A percentile compares a stretch with the other conserved stretches of the same genome.
phyloP scores from a whole-genome alignment of 2,888 invertebrate species.

The Erynnis tages region DNA sequence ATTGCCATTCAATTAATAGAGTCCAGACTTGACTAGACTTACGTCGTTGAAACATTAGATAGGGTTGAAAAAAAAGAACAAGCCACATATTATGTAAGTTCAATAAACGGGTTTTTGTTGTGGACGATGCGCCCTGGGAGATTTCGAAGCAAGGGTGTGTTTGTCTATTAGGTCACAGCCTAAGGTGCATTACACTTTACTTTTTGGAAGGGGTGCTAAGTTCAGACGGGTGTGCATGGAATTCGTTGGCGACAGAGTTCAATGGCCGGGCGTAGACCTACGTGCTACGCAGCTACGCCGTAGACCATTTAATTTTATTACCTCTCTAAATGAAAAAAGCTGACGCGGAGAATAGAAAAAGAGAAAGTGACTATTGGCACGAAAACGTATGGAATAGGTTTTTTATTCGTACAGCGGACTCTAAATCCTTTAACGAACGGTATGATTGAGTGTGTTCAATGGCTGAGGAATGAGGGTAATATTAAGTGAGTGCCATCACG shows the following conservation, averaged over 20 bases:
- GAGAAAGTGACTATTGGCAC: not conserved
- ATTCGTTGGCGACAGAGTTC: conserved; percentile 67
- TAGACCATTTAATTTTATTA: conserved; percentile 42
- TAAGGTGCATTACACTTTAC: conserved; percentile 59
- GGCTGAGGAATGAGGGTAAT: too few species aligned
- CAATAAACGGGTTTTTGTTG: not conserved
- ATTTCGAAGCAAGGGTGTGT: conserved; percentile 18
- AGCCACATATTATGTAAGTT: too few species aligned
- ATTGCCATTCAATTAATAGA: too few species aligned
- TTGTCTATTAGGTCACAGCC: conserved; percentile 32
- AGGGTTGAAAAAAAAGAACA: too few species aligned
- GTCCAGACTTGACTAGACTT: too few species aligned
- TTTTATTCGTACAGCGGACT: not conserved
- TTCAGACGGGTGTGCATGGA: conserved; percentile 63
- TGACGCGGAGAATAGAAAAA: conserved; percentile 1
- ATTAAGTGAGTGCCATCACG: too few species aligned
- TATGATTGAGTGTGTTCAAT: not conserved
- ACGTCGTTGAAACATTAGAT: too few species aligned
- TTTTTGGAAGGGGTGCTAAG: conserved; percentile 54
- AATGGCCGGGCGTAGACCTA: conserved; percentile 72
- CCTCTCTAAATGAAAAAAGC: conserved; percentile 18
- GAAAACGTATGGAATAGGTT: not conserved
- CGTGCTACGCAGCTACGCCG: conserved; percentile 75
- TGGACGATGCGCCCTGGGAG: not conserved
- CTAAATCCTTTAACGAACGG: not conserved